phyloP scores from a whole-genome alignment of 2,797 vertebrate species.

The Syndactyla subalaris region DNA sequence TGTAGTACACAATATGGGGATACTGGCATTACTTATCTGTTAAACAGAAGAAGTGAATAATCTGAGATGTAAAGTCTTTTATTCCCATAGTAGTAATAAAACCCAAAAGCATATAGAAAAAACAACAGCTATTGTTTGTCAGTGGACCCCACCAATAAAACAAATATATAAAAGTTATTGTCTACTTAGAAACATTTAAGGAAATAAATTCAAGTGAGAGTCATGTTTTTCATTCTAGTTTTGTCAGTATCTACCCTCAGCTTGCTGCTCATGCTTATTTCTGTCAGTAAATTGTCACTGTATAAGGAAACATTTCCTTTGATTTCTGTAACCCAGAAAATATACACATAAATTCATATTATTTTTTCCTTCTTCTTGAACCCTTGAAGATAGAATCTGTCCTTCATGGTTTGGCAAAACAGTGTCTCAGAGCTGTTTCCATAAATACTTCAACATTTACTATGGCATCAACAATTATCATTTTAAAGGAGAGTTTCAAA shows the following conservation, averaged over 20 bases:
- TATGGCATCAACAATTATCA: not conserved
- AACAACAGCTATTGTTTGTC: not conserved
- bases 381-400: not conserved
- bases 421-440: not conserved
- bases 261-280: conserved; percentile 11
- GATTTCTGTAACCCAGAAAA: conserved; percentile 14
- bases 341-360: not conserved
- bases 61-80: not conserved
- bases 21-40: not conserved
- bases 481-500: not conserved
- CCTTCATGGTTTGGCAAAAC: not conserved
- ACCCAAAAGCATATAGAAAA: not conserved
- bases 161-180: not conserved
- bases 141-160: not conserved
- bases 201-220: not conserved
- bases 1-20: not conserved
- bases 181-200: not conserved
- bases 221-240: not conserved
- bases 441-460: not conserved
- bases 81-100: not conserved
- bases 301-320: not conserved
- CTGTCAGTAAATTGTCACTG: not conserved
- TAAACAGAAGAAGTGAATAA: conserved; percentile 11
- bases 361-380: not conserved
- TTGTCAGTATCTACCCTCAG: not conserved